phyloP scores from a whole-genome alignment of 2,113 vertebrate genomes.

The Rhinichthys klamathensis region DNA sequence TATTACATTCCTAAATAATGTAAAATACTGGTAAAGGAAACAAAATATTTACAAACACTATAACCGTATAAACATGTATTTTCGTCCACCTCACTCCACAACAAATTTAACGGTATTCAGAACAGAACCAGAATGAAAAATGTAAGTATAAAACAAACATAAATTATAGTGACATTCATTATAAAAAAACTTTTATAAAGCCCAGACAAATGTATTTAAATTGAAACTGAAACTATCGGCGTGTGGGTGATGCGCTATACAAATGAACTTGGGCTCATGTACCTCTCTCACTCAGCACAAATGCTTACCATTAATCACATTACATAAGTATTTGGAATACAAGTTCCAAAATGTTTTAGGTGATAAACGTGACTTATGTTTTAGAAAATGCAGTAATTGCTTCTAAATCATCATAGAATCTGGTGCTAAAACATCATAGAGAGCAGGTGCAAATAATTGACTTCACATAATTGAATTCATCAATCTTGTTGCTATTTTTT shows the following conservation, averaged over 20 bases:
- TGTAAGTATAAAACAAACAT: background rate
- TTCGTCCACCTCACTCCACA: background rate
- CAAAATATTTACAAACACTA: background rate
- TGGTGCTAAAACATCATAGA: too few species aligned
- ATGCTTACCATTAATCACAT: background rate
- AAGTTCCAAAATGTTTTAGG: too few species aligned
- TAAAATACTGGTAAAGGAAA: too few species aligned
- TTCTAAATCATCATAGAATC: too few species aligned
- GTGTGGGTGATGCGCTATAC: background rate
- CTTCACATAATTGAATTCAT: background rate
- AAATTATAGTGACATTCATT: background rate
- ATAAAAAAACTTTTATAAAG: background rate
- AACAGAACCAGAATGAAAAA: background rate
- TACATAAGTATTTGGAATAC: too few species aligned
- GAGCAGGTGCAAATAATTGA: background rate
- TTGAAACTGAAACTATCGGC: too few species aligned
- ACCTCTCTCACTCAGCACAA: background rate
- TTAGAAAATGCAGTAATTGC: too few species aligned
- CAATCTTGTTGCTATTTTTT: background rate
- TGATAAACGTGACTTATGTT: too few species aligned
- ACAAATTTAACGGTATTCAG: background rate
- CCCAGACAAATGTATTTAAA: background rate
- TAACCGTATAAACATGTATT: background rate
- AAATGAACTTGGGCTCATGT: background rate
- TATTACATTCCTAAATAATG: too few species aligned